These are phyloP conservation scores for Stomatorhinus walkeri DNA, from an alignment of 2,797 vertebrate genomes.

Conservation along the genomic window DNA sequence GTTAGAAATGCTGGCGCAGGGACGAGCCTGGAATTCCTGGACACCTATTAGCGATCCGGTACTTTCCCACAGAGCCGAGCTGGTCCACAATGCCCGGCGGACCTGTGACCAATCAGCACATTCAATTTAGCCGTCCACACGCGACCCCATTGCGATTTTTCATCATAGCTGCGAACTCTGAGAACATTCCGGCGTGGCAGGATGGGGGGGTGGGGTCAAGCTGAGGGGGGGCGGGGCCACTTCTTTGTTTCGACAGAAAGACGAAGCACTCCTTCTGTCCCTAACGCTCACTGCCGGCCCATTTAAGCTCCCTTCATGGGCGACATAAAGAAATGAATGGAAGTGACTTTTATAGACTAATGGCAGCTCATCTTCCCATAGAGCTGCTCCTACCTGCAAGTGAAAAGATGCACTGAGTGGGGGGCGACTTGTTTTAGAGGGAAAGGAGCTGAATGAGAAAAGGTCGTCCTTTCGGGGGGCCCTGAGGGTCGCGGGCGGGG, in stretches of 20 bases:
- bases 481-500: not conserved
- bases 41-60: slow-evolving; percentile 45
- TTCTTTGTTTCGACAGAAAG: slow-evolving; percentile 84
- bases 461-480: not conserved
- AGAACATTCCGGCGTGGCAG: slow-evolving; percentile 41
- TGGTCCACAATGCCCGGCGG: slow-evolving; percentile 73
- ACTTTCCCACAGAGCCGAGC: slow-evolving; percentile 94
- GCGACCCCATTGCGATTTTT: slow-evolving; percentile 93
- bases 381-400: not conserved
- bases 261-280: slow-evolving; percentile 78
- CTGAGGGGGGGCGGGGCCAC: slow-evolving; percentile 64
- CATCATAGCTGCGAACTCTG: slow-evolving; percentile 88
- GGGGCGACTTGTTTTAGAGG: not conserved
- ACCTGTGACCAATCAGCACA: slow-evolving; percentile 86
- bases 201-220: slow-evolving; percentile 12
- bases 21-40: not conserved
- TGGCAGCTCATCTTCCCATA: slow-evolving; percentile 13
- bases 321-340: slow-evolving; percentile 91
- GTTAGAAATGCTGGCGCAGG: not conserved
- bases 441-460: not conserved
- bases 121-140: slow-evolving; percentile 92
- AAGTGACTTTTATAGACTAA: slow-evolving; percentile 70
- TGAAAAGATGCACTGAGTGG: not conserved
- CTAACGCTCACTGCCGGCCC: slow-evolving; percentile 70
- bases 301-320: slow-evolving; percentile 81